Conservation (phyloP, 2,113 vertebrate species). For the Cyprinodon variegatus region DNA sequence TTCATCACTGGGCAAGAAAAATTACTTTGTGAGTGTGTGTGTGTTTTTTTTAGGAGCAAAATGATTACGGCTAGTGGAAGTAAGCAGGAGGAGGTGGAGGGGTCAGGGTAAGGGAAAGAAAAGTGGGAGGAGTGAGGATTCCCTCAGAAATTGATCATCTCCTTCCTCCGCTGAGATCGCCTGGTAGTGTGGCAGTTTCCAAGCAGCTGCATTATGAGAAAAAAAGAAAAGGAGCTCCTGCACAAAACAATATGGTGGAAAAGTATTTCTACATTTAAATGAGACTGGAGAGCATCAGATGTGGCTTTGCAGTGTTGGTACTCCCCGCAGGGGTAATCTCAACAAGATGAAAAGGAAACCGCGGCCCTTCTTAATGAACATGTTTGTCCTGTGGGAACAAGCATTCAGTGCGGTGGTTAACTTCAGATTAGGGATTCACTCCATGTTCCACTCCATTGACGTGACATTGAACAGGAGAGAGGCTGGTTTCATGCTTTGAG, state of each 20-base stretch:
- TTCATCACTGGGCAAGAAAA: constrained; percentile 96
- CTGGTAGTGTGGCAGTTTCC: constrained; percentile 61
- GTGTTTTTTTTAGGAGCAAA: constrained; percentile 70
- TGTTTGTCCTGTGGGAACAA: constrained; percentile 67
- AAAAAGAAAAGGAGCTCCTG: constrained; percentile 29
- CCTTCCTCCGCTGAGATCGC: constrained; percentile 57
- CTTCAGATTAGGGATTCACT: constrained; percentile 60
- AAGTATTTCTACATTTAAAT: constrained; percentile 73
- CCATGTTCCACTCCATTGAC: constrained; percentile 51
- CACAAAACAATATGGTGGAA: constrained; percentile 65
- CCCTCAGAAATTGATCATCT: constrained; percentile 68
- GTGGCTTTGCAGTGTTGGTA: constrained; percentile 62
- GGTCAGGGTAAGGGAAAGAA: constrained; percentile 50
- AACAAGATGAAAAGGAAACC: constrained; percentile 65
- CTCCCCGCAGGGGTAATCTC: constrained; percentile 72
- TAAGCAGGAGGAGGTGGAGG: constrained; percentile 75
- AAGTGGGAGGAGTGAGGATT: constrained; percentile 59
- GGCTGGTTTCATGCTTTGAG: constrained; percentile 30
- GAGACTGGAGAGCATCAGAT: constrained; percentile 66
- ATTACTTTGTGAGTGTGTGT: constrained; percentile 80
- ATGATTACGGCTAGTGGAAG: constrained; percentile 90
- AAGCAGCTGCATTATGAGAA: constrained; percentile 67
- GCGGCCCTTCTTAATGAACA: constrained; percentile 72
- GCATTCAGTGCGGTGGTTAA: constrained; percentile 59
- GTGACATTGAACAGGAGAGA: constrained; percentile 44